Evolutionary conservation across 2,888 invertebrate genomes (phyloP).

Genomic region (Drosophila maculinotata): DNA sequence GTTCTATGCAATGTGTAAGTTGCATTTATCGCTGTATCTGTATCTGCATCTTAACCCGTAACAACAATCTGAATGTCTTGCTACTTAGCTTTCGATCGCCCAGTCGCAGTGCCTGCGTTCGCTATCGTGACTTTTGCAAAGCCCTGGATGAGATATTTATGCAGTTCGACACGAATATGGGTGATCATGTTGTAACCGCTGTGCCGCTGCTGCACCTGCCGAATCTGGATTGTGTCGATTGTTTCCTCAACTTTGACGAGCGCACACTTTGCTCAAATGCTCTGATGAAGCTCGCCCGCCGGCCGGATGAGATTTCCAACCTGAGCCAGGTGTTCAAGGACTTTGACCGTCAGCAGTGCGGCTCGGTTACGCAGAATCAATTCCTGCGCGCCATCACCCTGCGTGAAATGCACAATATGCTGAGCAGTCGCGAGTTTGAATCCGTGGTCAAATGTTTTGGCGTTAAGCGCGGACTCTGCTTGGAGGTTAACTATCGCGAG

Average conservation of each 20-base stretch:
- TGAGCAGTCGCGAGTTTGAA: constrained; percentile 89
- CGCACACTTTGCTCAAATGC: constrained; percentile 88
- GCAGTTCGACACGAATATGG: constrained; percentile 88
- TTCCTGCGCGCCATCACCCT: constrained; percentile 89
- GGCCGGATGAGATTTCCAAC: constrained; percentile 89
- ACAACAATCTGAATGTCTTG: neutral
- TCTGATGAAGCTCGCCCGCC: constrained; percentile 89
- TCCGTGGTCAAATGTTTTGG: constrained; percentile 91
- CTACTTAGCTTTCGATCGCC: constrained; percentile 89
- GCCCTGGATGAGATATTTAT: constrained; percentile 90
- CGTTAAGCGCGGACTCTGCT: constrained; percentile 87
- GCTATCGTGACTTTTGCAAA: constrained; percentile 89
- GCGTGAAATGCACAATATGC: constrained; percentile 88
- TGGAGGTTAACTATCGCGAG: constrained; percentile 90
- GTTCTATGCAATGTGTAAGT: constrained; percentile 90
- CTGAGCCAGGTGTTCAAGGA: constrained; percentile 90
- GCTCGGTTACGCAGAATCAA: constrained; percentile 88
- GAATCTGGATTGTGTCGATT: constrained; percentile 87
- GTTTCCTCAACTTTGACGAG: constrained; percentile 91
- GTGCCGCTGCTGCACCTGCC: constrained; percentile 90
- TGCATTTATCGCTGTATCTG: no score
- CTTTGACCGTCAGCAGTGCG: constrained; percentile 89
- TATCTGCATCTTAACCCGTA: no score
- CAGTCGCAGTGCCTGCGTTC: constrained; percentile 87
- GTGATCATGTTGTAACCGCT: constrained; percentile 88